Evolutionary conservation across 2,888 invertebrate genomes (phyloP).

Genomic region (Sarcophaga rosellei): DNA sequence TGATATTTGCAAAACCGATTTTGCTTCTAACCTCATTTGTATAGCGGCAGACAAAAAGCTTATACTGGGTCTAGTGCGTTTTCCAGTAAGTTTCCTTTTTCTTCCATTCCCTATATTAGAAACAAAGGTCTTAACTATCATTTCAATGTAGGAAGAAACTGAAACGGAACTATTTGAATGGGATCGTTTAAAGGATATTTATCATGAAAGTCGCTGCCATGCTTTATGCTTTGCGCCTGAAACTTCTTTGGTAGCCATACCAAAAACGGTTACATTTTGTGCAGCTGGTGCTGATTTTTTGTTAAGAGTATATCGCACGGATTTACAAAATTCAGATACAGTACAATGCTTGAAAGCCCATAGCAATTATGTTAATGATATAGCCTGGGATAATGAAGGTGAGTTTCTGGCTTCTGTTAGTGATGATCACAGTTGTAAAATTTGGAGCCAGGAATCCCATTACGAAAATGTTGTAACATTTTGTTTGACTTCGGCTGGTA

Average conservation of each 20-base stretch:
- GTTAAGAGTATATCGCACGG: conserved; percentile 83
- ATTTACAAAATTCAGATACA: conserved; percentile 82
- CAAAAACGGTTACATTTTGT: conserved; percentile 82
- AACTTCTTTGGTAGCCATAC: conserved; percentile 84
- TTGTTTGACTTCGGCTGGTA: conserved; percentile 85
- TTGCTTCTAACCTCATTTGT: conserved; percentile 85
- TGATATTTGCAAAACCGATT: conserved; percentile 85
- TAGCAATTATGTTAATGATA: conserved; percentile 86
- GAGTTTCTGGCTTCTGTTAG: conserved; percentile 87
- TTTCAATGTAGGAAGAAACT: conserved; percentile 81
- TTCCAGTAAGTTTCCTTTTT: conserved; percentile 82
- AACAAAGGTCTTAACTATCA: background rate
- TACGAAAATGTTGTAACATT: conserved; percentile 84
- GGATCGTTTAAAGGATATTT: conserved; percentile 83
- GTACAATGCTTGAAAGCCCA: conserved; percentile 83
- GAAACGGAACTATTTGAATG: conserved; percentile 83
- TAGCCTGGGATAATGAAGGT: conserved; percentile 87
- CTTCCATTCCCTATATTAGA: background rate
- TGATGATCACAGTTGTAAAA: conserved; percentile 88
- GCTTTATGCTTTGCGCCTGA: conserved; percentile 85
- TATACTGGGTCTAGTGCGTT: conserved; percentile 83
- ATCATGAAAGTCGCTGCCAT: conserved; percentile 83
- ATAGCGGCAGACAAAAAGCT: conserved; percentile 84
- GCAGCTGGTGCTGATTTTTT: conserved; percentile 84
- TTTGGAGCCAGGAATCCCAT: conserved; percentile 84